A percentile compares a stretch with the other conserved stretches of the same genome.
Evolutionary conservation across 1,140 invertebrate species (phyloP).

Genomic region (Neotoxoptera formosana): DNA sequence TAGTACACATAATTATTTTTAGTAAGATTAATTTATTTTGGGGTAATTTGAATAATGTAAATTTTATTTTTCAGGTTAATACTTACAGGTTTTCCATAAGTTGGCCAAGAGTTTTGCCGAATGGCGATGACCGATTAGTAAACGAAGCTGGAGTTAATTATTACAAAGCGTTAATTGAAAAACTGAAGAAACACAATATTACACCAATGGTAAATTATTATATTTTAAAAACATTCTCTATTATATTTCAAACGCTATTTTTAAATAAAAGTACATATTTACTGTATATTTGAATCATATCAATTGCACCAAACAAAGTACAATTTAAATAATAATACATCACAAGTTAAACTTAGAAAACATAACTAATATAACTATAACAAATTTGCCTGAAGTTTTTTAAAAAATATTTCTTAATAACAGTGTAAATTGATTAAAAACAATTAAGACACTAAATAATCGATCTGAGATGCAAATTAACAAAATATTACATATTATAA

Average conservation of each 20-base stretch:
- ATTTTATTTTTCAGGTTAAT: neutral
- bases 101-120: neutral
- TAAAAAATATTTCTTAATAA: neutral
- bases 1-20: neutral
- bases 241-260: neutral
- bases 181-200: neutral
- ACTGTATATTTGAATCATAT: neutral
- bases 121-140: neutral
- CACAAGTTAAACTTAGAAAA: neutral
- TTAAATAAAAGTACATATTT: neutral
- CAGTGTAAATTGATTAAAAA: neutral
- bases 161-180: neutral
- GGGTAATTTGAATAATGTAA: neutral
- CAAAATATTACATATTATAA: neutral
- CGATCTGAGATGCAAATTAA: neutral
- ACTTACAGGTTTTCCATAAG: neutral
- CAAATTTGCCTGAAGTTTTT: neutral
- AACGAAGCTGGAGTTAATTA: neutral
- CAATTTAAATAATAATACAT: neutral
- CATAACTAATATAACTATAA: neutral
- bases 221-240: neutral
- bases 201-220: neutral
- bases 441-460: neutral
- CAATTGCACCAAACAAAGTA: neutral
- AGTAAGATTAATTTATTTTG: neutral